phyloP scores from a whole-genome alignment of 2,113 vertebrate genomes.

The Genyomyrus donnyi region DNA sequence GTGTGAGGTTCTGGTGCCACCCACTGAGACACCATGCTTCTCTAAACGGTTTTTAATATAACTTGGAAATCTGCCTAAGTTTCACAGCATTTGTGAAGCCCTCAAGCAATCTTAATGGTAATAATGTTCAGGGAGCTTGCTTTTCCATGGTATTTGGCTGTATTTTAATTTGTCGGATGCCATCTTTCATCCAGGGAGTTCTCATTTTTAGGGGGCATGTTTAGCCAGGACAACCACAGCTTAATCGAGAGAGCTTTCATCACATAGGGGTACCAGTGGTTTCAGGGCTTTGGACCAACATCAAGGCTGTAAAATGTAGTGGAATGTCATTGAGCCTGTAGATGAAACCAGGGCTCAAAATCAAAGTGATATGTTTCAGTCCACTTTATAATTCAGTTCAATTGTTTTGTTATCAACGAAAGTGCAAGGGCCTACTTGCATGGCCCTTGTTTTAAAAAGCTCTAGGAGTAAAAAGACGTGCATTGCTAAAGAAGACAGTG shows the following conservation, averaged over 20 bases:
- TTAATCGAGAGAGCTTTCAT: neutral
- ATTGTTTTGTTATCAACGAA: neutral
- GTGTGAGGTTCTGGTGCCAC: neutral
- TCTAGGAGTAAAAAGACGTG: neutral
- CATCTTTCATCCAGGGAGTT: neutral
- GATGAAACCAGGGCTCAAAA: neutral
- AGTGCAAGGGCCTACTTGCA: neutral
- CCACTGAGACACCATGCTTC: neutral
- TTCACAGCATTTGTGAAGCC: neutral
- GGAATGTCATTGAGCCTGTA: neutral
- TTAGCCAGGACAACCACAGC: neutral
- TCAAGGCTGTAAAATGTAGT: neutral
- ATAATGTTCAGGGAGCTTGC: neutral
- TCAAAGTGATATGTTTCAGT: neutral
- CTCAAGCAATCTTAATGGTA: neutral
- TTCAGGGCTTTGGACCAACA: neutral
- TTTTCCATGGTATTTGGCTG: neutral
- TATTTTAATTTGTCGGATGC: neutral
- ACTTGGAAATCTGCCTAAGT: neutral
- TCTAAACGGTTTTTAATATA: neutral
- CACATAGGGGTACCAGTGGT: neutral
- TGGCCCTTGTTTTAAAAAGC: neutral
- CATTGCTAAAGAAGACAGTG: neutral
- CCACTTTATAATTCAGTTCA: neutral
- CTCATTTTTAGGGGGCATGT: neutral